Conservation (phyloP, 2,113 vertebrate genomes). For the Chrysochloris asiatica region DNA sequence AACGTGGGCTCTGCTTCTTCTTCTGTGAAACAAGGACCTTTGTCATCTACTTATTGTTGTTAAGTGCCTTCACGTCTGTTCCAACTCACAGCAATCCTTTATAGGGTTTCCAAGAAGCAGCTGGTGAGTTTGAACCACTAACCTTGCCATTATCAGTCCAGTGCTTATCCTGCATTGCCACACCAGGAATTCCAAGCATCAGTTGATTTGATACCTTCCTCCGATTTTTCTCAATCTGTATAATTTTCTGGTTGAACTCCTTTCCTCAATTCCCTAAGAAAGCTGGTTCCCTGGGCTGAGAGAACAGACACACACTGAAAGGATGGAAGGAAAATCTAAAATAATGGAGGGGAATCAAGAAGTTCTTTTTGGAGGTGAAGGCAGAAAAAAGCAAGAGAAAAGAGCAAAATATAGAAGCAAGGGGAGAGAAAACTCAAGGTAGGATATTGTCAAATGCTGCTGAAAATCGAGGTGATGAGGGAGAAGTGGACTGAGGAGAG, state of each 20-base stretch:
- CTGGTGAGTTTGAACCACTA: too few species aligned
- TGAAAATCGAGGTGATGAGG: too few species aligned
- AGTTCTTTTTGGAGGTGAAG: neutral
- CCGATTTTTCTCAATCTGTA: neutral
- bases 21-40: neutral
- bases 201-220: neutral
- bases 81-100: too few species aligned
- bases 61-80: too few species aligned
- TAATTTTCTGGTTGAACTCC: neutral
- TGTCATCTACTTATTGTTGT: too few species aligned
- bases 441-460: accelerated
- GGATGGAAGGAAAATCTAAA: too few species aligned
- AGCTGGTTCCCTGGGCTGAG: neutral
- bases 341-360: neutral
- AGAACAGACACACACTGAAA: neutral
- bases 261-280: neutral
- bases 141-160: too few species aligned
- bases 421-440: neutral
- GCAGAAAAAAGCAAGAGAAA: too few species aligned
- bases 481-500: neutral
- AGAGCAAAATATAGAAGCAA: neutral
- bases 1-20: neutral
- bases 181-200: neutral
- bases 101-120: too few species aligned
- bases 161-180: too few species aligned